Conservation (phyloP, 2,797 vertebrate species). For the Bovichtus variegatus region DNA sequence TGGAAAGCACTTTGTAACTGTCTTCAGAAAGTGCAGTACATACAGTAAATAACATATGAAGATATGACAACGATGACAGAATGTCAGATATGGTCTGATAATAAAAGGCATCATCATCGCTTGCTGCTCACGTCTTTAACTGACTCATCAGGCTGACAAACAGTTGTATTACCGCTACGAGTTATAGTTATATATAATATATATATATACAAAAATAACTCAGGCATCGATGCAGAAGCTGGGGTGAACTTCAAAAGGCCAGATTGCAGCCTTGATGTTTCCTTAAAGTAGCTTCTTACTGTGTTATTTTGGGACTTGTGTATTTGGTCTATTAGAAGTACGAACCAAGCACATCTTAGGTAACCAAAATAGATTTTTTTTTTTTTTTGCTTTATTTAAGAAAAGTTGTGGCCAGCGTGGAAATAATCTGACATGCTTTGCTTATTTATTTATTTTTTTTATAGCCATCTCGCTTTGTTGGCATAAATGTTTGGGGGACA, state of each 20-base stretch:
- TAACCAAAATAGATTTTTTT: constrained; percentile 9
- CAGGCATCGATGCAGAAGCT: constrained; percentile 28
- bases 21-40: background rate
- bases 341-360: constrained; percentile 2
- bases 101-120: constrained; percentile 18
- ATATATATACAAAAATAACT: no score
- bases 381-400: background rate
- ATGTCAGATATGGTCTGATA: background rate
- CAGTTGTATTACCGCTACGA: constrained; percentile 8
- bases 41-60: background rate
- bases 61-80: background rate
- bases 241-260: constrained; percentile 47
- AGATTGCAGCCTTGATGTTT: constrained; percentile 42
- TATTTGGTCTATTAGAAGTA: constrained; percentile 15
- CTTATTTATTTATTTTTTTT: no score
- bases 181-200: no score
- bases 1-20: background rate
- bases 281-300: constrained; percentile 37
- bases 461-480: background rate
- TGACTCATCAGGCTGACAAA: constrained; percentile 54
- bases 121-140: constrained; percentile 22
- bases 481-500: background rate
- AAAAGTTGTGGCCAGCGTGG: background rate
- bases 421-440: background rate
- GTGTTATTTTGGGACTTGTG: constrained; percentile 59